phyloP scores from a whole-genome alignment of 2,888 invertebrate genomes.

The Apoda limacodes region DNA sequence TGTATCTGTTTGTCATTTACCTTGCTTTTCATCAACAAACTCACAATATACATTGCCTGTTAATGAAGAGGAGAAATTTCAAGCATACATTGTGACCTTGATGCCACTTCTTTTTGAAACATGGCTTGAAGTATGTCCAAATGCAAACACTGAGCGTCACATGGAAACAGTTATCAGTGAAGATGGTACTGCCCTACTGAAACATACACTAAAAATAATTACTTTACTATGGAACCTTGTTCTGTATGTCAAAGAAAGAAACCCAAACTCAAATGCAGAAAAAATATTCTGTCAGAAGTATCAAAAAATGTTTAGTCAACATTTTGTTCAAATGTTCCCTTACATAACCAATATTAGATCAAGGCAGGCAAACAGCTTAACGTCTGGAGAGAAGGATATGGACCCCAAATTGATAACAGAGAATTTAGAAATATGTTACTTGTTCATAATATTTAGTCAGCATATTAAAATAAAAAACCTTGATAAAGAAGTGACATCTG shows the following conservation, averaged over 20 bases:
- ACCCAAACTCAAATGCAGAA: constrained; percentile 47
- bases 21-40: constrained; percentile 52
- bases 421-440: constrained; percentile 48
- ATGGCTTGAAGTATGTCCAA: constrained; percentile 84
- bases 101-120: constrained; percentile 85
- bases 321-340: constrained; percentile 71
- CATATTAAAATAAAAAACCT: constrained; percentile 44
- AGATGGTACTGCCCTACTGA: constrained; percentile 74
- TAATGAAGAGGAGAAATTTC: constrained; percentile 62
- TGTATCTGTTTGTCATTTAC: constrained; percentile 41
- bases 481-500: constrained; percentile 36
- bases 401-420: constrained; percentile 45
- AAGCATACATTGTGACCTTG: constrained; percentile 74
- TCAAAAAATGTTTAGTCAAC: constrained; percentile 60
- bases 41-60: constrained; percentile 33
- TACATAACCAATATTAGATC: constrained; percentile 58
- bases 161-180: constrained; percentile 64
- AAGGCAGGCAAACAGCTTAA: constrained; percentile 30
- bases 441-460: constrained; percentile 60
- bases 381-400: constrained; percentile 38
- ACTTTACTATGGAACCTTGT: constrained; percentile 67
- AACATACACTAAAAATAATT: constrained; percentile 73
- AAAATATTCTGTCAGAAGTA: constrained; percentile 65
- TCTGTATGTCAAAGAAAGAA: constrained; percentile 36
- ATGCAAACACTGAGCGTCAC: constrained; percentile 37